Evolutionary conservation across 2,888 invertebrate species (phyloP).

Genomic region (Tortrix viridana): DNA sequence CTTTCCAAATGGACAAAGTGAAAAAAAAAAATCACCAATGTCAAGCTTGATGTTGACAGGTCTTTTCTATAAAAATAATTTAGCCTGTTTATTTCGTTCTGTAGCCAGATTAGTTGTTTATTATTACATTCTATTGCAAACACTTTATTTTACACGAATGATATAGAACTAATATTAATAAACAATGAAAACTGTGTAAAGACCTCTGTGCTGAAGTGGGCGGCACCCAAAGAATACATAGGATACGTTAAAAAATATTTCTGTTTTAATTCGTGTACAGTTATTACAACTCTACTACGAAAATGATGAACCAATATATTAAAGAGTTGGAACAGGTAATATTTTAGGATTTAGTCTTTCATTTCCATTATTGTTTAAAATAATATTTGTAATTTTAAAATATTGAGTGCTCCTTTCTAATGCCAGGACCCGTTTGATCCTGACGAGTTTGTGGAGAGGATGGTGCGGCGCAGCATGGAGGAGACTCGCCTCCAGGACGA

Average conservation of each 20-base stretch:
- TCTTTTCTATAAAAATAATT: background rate
- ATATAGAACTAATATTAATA: no score
- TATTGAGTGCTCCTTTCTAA: slow-evolving; percentile 16
- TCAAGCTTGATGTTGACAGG: slow-evolving; percentile 15
- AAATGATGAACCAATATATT: slow-evolving; percentile 95
- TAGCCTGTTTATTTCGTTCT: no score
- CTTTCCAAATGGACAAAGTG: no score
- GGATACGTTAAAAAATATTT: background rate
- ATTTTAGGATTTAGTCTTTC: background rate
- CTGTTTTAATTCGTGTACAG: background rate
- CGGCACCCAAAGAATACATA: no score
- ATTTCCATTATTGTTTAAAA: background rate
- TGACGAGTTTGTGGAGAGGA: slow-evolving; percentile 97
- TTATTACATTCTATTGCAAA: no score
- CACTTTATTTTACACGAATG: no score
- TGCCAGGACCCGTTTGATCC: slow-evolving; percentile 97
- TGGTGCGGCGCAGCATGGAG: slow-evolving; percentile 96
- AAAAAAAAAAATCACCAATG: background rate
- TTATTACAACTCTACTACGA: slow-evolving; percentile 50
- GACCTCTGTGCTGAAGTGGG: no score
- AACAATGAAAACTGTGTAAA: no score
- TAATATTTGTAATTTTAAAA: no score
- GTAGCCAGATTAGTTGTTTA: no score
- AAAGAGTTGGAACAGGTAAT: slow-evolving; percentile 93
- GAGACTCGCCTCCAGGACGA: slow-evolving; percentile 87